These are phyloP conservation scores for Lucifuga dentata DNA, from an alignment of 2,113 vertebrate species.

Conservation along the genomic window DNA sequence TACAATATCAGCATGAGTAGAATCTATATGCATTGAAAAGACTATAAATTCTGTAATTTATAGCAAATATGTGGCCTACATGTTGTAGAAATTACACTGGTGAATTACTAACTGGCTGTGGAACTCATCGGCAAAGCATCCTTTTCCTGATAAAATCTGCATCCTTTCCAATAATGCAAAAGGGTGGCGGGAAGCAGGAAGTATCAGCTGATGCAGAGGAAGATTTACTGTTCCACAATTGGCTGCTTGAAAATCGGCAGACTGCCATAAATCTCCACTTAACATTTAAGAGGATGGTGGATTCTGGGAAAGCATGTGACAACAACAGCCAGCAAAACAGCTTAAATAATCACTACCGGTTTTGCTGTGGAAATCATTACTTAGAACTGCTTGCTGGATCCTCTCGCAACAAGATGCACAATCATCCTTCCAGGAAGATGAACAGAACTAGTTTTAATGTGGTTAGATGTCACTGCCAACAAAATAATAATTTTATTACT, in stretches of 20 bases:
- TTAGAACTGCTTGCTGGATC: slow-evolving; percentile 43
- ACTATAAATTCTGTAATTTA: slow-evolving; percentile 5
- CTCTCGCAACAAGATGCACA: slow-evolving; percentile 46
- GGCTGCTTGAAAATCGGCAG: slow-evolving; percentile 60
- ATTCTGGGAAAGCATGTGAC: slow-evolving; percentile 76
- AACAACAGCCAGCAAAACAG: slow-evolving; percentile 49
- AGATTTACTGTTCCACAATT: slow-evolving; percentile 47
- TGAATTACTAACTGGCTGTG: slow-evolving; percentile 21
- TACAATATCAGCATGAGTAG: not conserved
- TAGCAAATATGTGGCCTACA: slow-evolving; percentile 1
- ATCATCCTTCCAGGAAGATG: slow-evolving; percentile 64
- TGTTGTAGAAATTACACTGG: slow-evolving; percentile 11
- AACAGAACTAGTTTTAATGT: slow-evolving; percentile 18
- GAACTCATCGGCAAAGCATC: slow-evolving; percentile 40
- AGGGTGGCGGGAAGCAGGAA: slow-evolving; percentile 48
- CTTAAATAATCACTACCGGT: slow-evolving; percentile 43
- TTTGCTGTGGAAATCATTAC: slow-evolving; percentile 60
- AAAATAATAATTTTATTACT: slow-evolving; percentile 9
- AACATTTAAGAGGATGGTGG: slow-evolving; percentile 43
- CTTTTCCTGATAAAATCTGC: slow-evolving; percentile 61
- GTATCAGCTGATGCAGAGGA: slow-evolving; percentile 62
- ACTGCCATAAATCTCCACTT: slow-evolving; percentile 62
- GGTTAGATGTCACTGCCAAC: slow-evolving; percentile 31
- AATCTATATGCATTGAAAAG: not conserved
- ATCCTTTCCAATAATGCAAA: slow-evolving; percentile 57